Conservation (phyloP, 1,140 invertebrate species). For the Macrobrachium rosenbergii region DNA sequence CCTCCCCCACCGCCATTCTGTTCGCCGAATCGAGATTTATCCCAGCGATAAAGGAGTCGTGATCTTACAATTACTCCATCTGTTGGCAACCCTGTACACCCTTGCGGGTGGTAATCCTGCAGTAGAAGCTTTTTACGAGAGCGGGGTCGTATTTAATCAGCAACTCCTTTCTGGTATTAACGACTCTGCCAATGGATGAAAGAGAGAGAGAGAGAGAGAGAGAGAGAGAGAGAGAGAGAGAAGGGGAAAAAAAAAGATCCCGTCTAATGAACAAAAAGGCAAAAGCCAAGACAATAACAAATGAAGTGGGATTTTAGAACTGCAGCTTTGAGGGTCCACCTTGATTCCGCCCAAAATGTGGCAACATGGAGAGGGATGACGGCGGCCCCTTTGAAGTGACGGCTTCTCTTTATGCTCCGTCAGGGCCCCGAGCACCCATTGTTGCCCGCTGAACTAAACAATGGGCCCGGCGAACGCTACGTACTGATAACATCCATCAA, state of each 20-base stretch:
- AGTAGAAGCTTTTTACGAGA: neutral
- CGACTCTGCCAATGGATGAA: neutral
- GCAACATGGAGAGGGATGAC: conserved; percentile 34
- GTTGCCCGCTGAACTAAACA: conserved; percentile 44
- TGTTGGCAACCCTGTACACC: conserved; percentile 28
- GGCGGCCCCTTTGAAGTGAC: conserved; percentile 56
- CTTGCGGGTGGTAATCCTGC: conserved; percentile 32
- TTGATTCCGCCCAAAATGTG: neutral
- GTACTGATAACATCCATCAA: conserved; percentile 62
- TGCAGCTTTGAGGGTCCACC: neutral
- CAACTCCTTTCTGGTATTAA: conserved; percentile 12
- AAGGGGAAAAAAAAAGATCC: neutral
- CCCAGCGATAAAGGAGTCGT: conserved; percentile 15
- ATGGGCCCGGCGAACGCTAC: conserved; percentile 46
- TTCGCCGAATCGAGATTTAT: conserved; percentile 17
- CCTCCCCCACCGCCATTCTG: no score
- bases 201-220: neutral
- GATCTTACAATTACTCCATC: conserved; percentile 42
- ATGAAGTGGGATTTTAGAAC: conserved; percentile 8
- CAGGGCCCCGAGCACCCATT: conserved; percentile 52
- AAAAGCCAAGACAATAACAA: neutral
- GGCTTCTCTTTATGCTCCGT: conserved; percentile 55
- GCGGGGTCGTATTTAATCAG: conserved; percentile 18
- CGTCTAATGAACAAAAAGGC: neutral
- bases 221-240: neutral